Base-by-base conservation (phyloP, 2,113 vertebrate genomes). In the Bos indicus region DNA sequence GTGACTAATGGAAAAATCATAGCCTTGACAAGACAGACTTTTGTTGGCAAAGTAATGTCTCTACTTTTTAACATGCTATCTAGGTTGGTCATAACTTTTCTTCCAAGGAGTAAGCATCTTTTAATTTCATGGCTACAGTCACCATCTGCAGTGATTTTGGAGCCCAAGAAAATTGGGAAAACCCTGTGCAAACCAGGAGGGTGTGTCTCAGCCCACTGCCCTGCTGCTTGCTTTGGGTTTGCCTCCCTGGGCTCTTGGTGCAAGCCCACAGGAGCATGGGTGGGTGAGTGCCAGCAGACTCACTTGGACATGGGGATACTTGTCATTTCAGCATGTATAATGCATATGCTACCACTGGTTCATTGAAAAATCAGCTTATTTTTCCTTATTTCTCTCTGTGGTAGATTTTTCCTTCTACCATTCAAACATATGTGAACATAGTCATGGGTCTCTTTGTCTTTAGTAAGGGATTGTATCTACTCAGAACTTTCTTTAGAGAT, bases 131-230 rank as follows among this genome's bases (percentile, higher is more conserved):
- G 64, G 16, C 33, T 21, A 33, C 33, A 67, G 8, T 36, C 64
- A 36, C 17, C 4, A 36, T 21, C 33, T 19, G 33, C 64, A 67
- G 33, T 67, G 17, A 21, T 67, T 67, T 21, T 67, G 2, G 17
- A 67, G 64, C 17, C 33, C 64, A 67, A 67, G 33, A 67, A 67
- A 67, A 67, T 28, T 60, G 23, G 30, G 25, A 80, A 52, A 13
- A 57, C 0, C 9, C 6, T 19, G 2, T 83, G 54, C 5, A 78
- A 48, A 59, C 0, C 33, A 62, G 54, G 19, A 57, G 6, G 19
- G 2, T 57, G 2, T 21, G 28, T 26, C 21, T 67, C 12, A 26
- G 10, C 3, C 14, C 26, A 5, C 15, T 54, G 2, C 3, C 2
- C 14, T 84, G 3, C 12, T 48, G 17, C 6, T 2, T 3, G 6